phyloP scores from a whole-genome alignment of 2,888 invertebrate species.

The Andrena trimmerana region DNA sequence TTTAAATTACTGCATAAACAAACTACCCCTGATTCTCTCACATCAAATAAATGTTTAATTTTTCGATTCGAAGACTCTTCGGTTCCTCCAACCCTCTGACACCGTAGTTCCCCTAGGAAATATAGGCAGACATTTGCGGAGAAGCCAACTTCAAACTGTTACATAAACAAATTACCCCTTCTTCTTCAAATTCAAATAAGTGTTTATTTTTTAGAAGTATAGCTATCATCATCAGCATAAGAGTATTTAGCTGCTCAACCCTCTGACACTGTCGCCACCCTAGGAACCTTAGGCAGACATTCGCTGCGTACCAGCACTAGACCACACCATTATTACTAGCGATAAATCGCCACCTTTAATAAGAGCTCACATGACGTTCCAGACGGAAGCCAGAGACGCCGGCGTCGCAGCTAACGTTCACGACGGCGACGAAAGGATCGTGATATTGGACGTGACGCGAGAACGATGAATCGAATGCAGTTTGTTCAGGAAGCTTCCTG shows the following conservation, averaged over 20 bases:
- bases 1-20: too few relatives aligned
- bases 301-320: slow-evolving; percentile 74
- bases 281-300: slow-evolving; percentile 61
- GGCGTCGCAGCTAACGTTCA: slow-evolving; percentile 23
- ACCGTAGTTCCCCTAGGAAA: too few relatives aligned
- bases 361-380: slow-evolving; percentile 76
- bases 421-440: slow-evolving; percentile 46
- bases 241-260: slow-evolving; percentile 24
- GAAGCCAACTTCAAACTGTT: too few relatives aligned
- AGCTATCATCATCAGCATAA: not conserved
- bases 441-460: slow-evolving; percentile 45
- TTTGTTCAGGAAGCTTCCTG: not conserved
- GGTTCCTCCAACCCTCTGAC: too few relatives aligned
- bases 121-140: too few relatives aligned
- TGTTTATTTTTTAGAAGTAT: not conserved
- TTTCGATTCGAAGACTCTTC: too few relatives aligned
- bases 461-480: not conserved
- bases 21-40: too few relatives aligned
- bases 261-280: slow-evolving; percentile 1
- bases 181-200: slow-evolving; percentile 2
- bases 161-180: not conserved
- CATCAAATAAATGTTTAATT: too few relatives aligned
- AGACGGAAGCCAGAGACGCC: slow-evolving; percentile 63
- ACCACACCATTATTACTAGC: slow-evolving; percentile 84
- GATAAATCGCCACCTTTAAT: slow-evolving; percentile 85